phyloP scores from a whole-genome alignment of 1,140 invertebrate species.

The Mactra quadrangularis region DNA sequence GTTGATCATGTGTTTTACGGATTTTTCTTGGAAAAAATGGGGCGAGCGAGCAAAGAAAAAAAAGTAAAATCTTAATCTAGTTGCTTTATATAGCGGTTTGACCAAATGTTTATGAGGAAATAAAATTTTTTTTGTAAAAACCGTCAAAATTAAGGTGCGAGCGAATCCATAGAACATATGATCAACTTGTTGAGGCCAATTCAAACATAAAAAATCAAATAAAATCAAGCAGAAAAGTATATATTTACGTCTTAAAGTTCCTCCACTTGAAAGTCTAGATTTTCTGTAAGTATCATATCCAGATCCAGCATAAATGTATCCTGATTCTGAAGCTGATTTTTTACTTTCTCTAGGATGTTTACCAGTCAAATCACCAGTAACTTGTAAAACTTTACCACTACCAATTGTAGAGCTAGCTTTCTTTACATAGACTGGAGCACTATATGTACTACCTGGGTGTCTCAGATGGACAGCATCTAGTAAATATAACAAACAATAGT shows the following conservation, averaged over 20 bases:
- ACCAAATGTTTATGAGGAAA: no score
- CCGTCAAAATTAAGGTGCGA: no score
- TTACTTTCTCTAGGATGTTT: conserved; percentile 68
- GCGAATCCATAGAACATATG: no score
- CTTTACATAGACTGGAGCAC: conserved; percentile 74
- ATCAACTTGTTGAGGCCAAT: no score
- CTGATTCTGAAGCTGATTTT: conserved; percentile 72
- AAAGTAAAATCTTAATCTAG: no score
- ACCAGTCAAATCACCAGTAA: conserved; percentile 78
- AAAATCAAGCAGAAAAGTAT: no score
- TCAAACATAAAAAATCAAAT: no score
- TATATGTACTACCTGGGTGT: conserved; percentile 73
- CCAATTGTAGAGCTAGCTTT: conserved; percentile 65
- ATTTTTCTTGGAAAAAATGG: no score
- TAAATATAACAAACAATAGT: neutral
- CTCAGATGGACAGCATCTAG: conserved; percentile 64
- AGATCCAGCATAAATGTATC: conserved; percentile 67
- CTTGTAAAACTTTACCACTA: conserved; percentile 70
- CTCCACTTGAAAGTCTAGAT: conserved; percentile 71
- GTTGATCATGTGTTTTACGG: no score
- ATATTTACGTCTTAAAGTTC: conserved; percentile 77
- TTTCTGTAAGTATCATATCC: conserved; percentile 65
- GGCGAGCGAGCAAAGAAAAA: no score
- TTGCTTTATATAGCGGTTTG: no score
- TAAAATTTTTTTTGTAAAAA: no score